Evolutionary conservation across 2,797 vertebrate genomes (phyloP).

Genomic region (Tragopan temminckii): DNA sequence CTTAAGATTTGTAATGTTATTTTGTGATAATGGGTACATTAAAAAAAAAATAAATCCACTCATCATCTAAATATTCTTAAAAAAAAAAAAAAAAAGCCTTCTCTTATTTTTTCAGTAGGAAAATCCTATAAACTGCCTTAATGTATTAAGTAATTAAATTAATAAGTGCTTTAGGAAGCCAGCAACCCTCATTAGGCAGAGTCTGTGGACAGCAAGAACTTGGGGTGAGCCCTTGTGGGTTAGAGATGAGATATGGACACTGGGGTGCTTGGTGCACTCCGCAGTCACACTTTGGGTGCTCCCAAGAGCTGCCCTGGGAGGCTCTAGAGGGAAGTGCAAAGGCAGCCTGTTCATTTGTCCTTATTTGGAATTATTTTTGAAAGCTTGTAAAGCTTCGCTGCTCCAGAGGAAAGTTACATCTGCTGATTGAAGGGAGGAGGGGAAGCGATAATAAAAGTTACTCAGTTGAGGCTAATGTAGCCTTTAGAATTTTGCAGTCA

Average conservation of each 20-base stretch:
- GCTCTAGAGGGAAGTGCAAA: not conserved
- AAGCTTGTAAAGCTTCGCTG: not conserved
- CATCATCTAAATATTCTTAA: not conserved
- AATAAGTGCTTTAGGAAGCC: not conserved
- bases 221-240: not conserved
- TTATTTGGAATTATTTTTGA: constrained; percentile 24
- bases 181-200: not conserved
- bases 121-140: not conserved
- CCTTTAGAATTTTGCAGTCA: constrained; percentile 7
- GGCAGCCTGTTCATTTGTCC: not conserved
- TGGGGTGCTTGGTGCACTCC: not conserved
- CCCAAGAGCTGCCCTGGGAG: not conserved
- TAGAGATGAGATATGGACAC: not conserved
- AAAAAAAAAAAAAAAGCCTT: not conserved
- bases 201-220: not conserved
- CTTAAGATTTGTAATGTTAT: not conserved
- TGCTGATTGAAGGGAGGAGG: not conserved
- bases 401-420: constrained; percentile 2
- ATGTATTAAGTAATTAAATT: not conserved
- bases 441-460: not conserved
- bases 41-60: not conserved
- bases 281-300: not conserved
- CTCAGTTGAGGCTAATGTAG: not conserved
- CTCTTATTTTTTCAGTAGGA: not conserved
- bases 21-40: not conserved